phyloP scores from a whole-genome alignment of 1,140 invertebrate species.

The Aradophagus sp. region DNA sequence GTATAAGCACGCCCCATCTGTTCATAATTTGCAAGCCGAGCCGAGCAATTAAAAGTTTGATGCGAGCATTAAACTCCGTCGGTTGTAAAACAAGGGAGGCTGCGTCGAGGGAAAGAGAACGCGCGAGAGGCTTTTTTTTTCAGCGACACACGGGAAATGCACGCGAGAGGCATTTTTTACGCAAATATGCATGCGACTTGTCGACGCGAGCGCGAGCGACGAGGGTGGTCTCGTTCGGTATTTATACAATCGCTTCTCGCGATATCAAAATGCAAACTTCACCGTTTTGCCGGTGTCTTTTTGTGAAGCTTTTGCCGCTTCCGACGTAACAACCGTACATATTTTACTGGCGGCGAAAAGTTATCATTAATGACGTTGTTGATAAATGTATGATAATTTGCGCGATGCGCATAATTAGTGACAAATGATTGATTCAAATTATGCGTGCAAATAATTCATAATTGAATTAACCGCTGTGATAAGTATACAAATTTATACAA shows the following conservation, averaged over 20 bases:
- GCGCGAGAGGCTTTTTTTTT: constrained; percentile 36
- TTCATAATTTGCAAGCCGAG: constrained; percentile 72
- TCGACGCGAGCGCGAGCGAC: constrained; percentile 8
- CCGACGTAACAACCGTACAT: no score
- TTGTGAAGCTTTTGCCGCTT: no score
- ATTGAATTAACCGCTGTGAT: no score
- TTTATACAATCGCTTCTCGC: constrained; percentile 15
- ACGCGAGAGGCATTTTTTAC: constrained; percentile 28
- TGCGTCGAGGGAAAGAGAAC: constrained; percentile 29
- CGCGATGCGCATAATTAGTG: no score
- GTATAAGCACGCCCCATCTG: constrained; percentile 66
- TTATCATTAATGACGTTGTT: no score
- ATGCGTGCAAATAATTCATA: no score
- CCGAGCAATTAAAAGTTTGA: constrained; percentile 74
- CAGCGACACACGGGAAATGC: constrained; percentile 12
- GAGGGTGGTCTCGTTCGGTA: constrained; percentile 21
- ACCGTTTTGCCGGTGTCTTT: constrained; percentile 8
- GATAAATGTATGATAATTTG: no score
- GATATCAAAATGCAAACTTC: constrained; percentile 8
- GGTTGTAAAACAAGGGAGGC: constrained; percentile 68
- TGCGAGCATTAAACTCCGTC: constrained; percentile 72
- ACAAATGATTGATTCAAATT: no score
- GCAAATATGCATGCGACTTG: constrained; percentile 21
- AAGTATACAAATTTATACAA: no score
- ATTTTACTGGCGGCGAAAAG: no score